Evolutionary conservation across 1,140 invertebrate genomes (phyloP).

Genomic region (Leptonema lineaticorne): DNA sequence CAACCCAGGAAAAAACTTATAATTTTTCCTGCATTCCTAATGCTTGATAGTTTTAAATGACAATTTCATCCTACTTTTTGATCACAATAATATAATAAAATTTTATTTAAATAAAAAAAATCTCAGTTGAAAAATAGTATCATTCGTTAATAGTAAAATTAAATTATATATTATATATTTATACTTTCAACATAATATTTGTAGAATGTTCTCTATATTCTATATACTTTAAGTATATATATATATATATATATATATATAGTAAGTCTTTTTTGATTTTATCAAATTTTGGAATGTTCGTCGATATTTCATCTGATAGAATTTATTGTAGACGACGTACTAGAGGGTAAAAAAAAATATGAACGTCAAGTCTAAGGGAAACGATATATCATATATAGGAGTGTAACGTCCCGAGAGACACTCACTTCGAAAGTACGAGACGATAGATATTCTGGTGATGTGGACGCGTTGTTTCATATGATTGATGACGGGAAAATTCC

Average conservation of each 20-base stretch:
- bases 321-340: neutral
- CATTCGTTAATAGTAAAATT: too few species aligned
- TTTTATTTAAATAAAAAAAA: too few species aligned
- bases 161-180: too few species aligned
- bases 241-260: neutral
- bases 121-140: too few species aligned
- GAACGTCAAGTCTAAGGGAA: neutral
- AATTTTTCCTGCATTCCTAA: too few species aligned
- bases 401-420: conserved; percentile 1
- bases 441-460: conserved; percentile 4
- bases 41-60: too few species aligned
- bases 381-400: conserved; percentile 20
- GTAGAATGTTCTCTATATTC: neutral
- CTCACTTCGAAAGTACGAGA: conserved; percentile 5
- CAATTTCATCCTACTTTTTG: too few species aligned
- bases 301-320: conserved; percentile 2
- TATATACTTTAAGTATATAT: neutral
- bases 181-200: neutral
- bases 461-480: conserved; percentile 24
- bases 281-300: neutral
- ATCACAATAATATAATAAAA: too few species aligned
- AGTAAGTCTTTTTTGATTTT: neutral
- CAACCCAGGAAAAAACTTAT: too few species aligned
- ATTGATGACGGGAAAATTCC: conserved; percentile 13
- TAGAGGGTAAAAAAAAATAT: conserved; percentile 3